Evolutionary conservation across 1,140 invertebrate genomes (phyloP).

Genomic region (Andricus grossulariae): DNA sequence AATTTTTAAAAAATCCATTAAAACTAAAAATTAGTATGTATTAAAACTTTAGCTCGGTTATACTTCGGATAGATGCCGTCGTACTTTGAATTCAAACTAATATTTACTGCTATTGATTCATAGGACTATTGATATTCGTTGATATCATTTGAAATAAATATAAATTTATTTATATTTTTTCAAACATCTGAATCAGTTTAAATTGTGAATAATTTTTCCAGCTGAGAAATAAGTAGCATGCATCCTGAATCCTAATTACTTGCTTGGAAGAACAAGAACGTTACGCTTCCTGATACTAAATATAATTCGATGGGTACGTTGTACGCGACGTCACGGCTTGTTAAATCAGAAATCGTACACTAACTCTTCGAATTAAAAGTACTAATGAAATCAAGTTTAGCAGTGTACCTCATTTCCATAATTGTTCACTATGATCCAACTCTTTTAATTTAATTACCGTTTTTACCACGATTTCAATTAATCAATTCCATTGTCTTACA

Average conservation of each 20-base stretch:
- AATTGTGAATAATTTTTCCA: constrained; percentile 47
- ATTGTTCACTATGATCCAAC: constrained; percentile 16
- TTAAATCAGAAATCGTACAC: constrained; percentile 43
- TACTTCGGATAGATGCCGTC: too few species aligned
- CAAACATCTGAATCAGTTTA: neutral
- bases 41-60: too few species aligned
- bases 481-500: neutral
- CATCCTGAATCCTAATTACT: constrained; percentile 68
- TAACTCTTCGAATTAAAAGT: constrained; percentile 17
- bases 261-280: constrained; percentile 53
- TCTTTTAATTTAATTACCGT: constrained; percentile 24
- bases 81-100: too few species aligned
- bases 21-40: too few species aligned
- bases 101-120: too few species aligned
- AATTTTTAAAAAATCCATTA: too few species aligned
- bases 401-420: constrained; percentile 15
- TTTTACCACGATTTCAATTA: constrained; percentile 14
- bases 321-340: constrained; percentile 47
- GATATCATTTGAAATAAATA: too few species aligned
- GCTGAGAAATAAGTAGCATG: constrained; percentile 62
- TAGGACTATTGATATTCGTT: too few species aligned
- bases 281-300: constrained; percentile 45
- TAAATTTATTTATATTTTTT: neutral
- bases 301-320: constrained; percentile 47
- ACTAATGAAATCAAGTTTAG: constrained; percentile 16